Conservation (phyloP, 2,888 invertebrate species). For the Syrphus vitripennis region DNA sequence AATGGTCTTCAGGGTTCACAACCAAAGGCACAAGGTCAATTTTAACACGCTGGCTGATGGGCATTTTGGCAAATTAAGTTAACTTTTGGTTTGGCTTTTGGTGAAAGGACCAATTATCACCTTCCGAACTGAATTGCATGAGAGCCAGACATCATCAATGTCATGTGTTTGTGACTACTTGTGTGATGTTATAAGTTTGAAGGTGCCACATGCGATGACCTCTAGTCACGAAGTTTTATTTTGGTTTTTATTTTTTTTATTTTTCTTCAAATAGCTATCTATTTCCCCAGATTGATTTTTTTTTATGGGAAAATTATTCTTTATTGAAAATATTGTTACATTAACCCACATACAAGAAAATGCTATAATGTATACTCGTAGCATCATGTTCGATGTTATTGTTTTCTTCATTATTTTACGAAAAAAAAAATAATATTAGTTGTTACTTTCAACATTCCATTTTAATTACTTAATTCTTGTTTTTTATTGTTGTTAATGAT, state of each 20-base stretch:
- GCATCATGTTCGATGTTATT: not conserved
- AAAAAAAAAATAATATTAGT: too few relatives aligned
- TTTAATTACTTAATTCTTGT: conserved; percentile 58
- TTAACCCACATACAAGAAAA: conserved; percentile 47
- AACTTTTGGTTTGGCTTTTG: not conserved
- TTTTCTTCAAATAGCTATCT: too few relatives aligned
- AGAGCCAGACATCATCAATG: conserved; percentile 36
- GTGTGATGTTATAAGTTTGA: not conserved
- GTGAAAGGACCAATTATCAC: conserved; percentile 70
- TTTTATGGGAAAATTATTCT: conserved; percentile 12
- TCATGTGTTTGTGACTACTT: conserved; percentile 3
- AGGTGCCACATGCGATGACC: conserved; percentile 46
- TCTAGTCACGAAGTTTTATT: conserved; percentile 58
- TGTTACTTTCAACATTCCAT: conserved; percentile 41
- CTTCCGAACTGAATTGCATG: conserved; percentile 13
- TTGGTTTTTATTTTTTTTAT: conserved; percentile 7
- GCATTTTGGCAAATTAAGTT: not conserved
- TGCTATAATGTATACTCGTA: too few relatives aligned
- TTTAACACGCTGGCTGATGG: not conserved
- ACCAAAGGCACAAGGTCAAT: conserved; percentile 55
- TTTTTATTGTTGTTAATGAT: conserved; percentile 33
- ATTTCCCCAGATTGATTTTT: not conserved
- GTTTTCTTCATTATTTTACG: not conserved
- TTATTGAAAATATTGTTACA: conserved; percentile 43
- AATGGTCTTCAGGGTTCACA: conserved; percentile 8